These are phyloP conservation scores for Aradophagus sp. DNA, from an alignment of 1,140 invertebrate genomes.

Conservation along the genomic window DNA sequence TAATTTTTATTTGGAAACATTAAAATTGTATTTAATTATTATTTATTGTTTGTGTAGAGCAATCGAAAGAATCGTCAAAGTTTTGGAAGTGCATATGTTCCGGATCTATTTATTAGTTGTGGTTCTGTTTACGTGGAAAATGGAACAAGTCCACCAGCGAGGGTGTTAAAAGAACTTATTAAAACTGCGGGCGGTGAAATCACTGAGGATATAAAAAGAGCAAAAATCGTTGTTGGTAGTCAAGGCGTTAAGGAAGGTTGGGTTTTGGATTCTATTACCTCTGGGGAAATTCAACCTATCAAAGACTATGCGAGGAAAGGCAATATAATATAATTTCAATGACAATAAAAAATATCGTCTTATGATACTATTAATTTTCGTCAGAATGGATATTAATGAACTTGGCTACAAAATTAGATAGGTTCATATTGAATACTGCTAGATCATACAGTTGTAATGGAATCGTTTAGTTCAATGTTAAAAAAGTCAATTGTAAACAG, in stretches of 20 bases:
- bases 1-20: no score
- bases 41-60: no score
- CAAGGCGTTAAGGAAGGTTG: slow-evolving; percentile 66
- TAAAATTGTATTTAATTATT: no score
- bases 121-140: slow-evolving; percentile 66
- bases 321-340: no score
- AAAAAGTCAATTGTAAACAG: no score
- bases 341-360: no score
- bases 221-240: slow-evolving; percentile 65
- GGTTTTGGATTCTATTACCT: slow-evolving; percentile 72
- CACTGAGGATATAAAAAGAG: slow-evolving; percentile 59
- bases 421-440: no score
- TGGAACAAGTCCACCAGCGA: slow-evolving; percentile 59
- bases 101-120: slow-evolving; percentile 68
- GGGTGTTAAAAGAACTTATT: slow-evolving; percentile 67
- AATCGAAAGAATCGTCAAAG: slow-evolving; percentile 68
- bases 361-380: no score
- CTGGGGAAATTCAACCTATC: slow-evolving; percentile 63
- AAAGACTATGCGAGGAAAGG: slow-evolving; percentile 4
- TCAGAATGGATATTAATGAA: no score
- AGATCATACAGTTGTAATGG: no score
- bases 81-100: slow-evolving; percentile 66
- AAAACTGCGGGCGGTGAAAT: slow-evolving; percentile 68
- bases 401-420: no score
- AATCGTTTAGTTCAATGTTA: no score